These are phyloP conservation scores for Argyra leucocephala DNA, from an alignment of 2,888 invertebrate genomes.

Conservation along the genomic window DNA sequence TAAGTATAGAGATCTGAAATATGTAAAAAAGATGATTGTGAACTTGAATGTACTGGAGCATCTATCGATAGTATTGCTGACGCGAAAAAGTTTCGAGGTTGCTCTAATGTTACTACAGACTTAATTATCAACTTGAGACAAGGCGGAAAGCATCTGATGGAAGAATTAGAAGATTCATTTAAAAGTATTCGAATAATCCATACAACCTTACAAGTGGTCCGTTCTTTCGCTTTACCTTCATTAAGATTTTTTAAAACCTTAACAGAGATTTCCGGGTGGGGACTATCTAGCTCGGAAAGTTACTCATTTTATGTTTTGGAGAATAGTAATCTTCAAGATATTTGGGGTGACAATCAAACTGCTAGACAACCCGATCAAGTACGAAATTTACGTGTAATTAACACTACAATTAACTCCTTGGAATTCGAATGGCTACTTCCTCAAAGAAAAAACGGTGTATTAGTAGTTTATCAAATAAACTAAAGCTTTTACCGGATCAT, in stretches of 20 bases:
- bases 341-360: conserved; percentile 63
- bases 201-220: conserved; percentile 72
- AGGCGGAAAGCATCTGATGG: conserved; percentile 56
- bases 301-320: conserved; percentile 62
- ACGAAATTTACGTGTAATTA: conserved; percentile 31
- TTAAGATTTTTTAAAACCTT: conserved; percentile 75
- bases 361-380: conserved; percentile 44
- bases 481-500: neutral
- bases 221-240: conserved; percentile 75
- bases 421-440: conserved; percentile 71
- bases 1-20: conserved; percentile 32
- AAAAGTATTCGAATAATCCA: conserved; percentile 74
- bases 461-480: conserved; percentile 57
- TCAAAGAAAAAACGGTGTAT: conserved; percentile 72
- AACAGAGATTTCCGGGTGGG: conserved; percentile 52
- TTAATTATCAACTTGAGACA: conserved; percentile 74
- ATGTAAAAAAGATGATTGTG: conserved; percentile 33
- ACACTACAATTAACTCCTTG: conserved; percentile 37
- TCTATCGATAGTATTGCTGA: conserved; percentile 71
- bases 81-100: conserved; percentile 71
- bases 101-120: conserved; percentile 74
- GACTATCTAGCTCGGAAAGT: conserved; percentile 32
- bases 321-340: conserved; percentile 77
- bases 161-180: conserved; percentile 67
- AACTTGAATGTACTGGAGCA: conserved; percentile 59